Evolutionary conservation across 2,888 invertebrate species (phyloP).

Genomic region (Pseudococcus jackbeardsleyi): DNA sequence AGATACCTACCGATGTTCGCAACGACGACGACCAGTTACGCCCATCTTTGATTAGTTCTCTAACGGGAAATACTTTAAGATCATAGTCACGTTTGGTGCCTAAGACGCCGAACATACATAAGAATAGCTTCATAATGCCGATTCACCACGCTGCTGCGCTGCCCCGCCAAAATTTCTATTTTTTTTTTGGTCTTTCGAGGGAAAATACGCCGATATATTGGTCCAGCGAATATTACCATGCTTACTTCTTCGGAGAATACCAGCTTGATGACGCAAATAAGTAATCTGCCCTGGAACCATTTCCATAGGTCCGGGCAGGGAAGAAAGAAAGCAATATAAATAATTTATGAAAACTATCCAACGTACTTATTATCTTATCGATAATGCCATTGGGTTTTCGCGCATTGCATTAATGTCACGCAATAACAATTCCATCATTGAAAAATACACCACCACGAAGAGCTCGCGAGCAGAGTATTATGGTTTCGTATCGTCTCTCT

Average conservation of each 20-base stretch:
- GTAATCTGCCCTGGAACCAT: slow-evolving; percentile 16
- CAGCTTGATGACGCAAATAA: neutral
- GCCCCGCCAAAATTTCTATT: neutral
- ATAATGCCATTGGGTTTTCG: slow-evolving; percentile 43
- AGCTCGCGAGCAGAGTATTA: neutral
- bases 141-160: neutral
- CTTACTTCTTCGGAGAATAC: no score
- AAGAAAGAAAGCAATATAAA: slow-evolving; percentile 26
- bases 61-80: slow-evolving; percentile 44
- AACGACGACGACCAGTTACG: slow-evolving; percentile 13
- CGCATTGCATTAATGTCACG: slow-evolving; percentile 45
- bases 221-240: neutral
- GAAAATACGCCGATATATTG: neutral
- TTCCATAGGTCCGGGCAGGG: neutral
- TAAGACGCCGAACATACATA: neutral
- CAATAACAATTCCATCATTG: slow-evolving; percentile 36
- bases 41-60: slow-evolving; percentile 50
- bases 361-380: slow-evolving; percentile 35
- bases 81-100: slow-evolving; percentile 29
- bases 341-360: slow-evolving; percentile 48
- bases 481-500: neutral
- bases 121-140: neutral
- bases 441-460: neutral
- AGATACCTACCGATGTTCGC: neutral
- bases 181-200: neutral